Evolutionary conservation across 2,113 vertebrate species (phyloP), one percentile per base, ranked within the genome.

Genomic region (Isichthys henryi): DNA sequence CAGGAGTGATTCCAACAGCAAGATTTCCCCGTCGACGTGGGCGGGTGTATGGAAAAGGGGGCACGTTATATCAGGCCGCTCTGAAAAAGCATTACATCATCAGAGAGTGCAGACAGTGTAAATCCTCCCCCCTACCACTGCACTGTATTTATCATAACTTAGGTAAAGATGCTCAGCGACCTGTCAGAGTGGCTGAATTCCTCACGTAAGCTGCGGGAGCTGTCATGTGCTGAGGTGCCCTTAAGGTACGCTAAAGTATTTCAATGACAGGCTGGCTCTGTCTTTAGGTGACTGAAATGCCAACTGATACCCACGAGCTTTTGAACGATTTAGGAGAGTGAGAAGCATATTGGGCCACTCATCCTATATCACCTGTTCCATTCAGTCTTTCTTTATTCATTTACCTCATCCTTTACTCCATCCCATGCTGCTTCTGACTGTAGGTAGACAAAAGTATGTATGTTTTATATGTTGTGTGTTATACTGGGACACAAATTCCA

Each of bases 1-100:
- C 93, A 93, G 92, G 87, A 89, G 91, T 93, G 62, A 27, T 90
- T 93, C 90, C 90, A 91, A 92, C 91, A 91, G 92, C 91, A 94
- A 94, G 94, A 94, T 53, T 35, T 43, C 31, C n/a, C 85, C 48
- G 7, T 7, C 50, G 27, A 56, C 31, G 17, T 53, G 50, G 50
- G 27, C 7, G 27, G 85, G 31, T 35, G 48, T n/a, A 31, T 0
- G 45, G 49, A 15, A 86, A 49, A 52, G 48, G n/a, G 48, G 84
- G 48, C 74, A 35, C 35, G 19, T 77, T 39, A 17, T 13, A 77
- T 10, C 70, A 39, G 35, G 35, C 35, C 1, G 2, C 74, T 80
- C 74, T 80, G 35, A 80, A 80, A 35, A 35, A 80, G 35, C 74
- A 80, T 39, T 19, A 80, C 74, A 80, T 80, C 74, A 35, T 19